Base-by-base conservation (phyloP, 1,140 invertebrate genomes). In the Pogonus chalceus region DNA sequence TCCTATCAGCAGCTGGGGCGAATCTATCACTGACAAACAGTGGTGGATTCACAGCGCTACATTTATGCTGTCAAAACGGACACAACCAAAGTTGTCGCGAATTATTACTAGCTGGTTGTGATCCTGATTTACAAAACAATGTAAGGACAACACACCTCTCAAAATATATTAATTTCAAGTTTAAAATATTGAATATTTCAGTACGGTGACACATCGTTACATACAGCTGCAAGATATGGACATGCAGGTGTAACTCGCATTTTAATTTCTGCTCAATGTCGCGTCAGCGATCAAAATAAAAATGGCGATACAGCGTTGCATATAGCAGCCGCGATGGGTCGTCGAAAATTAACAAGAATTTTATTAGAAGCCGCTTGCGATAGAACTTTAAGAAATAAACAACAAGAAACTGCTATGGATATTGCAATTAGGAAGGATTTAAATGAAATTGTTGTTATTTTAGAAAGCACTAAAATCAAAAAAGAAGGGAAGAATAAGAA, bases 171-270 rank as follows among this genome's bases (percentile, higher is more conserved):
- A 58, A 46, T 58, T 37, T 20, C 55, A 52, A 23, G 18, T 20
- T 37, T 51, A 20, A n/a, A n/a, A 9, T 55, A 12, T 23, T 12
- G 24, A 49, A 20, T 51, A 39, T 23, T 79, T 56, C 71, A 93
- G 88, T 96, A 96, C 68, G 92, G 94, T n/a, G 92, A 97, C 65
- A 95, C 93, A 0, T 84, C 94, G 0, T 73, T 98, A 16, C 95
- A 98, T 69, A 98, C 95, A 2, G 89, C 92, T 4, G 91, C 92
- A 0, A 79, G 96, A 12, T 96, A 90, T 61, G 95, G 95, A 0
- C 94, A 98, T 72, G 95, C 93, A 0, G 96, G 96, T 16, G 95
- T 97, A 23, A 89, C 89, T 0, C 76, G 94, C 22, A 97, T 98
- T 56, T 78, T 97, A 9, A 87, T 98, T 54, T 95, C 91, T 47